Percentiles rank a stretch among this genome's conserved stretches.
These are phyloP conservation scores for Drosophila nigromelanica DNA, from an alignment of 1,140 invertebrate species.

Conservation along the genomic window DNA sequence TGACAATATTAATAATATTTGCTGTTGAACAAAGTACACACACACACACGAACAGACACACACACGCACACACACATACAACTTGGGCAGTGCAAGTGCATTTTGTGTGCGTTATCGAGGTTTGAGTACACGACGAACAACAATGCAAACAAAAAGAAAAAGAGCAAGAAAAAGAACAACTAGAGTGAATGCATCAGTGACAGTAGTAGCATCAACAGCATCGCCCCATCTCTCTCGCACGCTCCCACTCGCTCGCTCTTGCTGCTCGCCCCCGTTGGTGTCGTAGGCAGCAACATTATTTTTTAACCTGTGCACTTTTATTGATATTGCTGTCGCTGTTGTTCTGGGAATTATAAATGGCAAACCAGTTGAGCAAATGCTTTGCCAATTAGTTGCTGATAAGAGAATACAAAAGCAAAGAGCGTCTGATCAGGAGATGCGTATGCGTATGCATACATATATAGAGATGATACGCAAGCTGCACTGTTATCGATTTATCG, in stretches of 20 bases:
- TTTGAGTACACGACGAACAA: conserved; percentile 38
- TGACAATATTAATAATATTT: conserved; percentile 74
- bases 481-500: conserved; percentile 20
- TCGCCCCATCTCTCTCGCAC: not conserved
- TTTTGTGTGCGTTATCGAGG: conserved; percentile 50
- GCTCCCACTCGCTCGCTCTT: not conserved
- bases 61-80: conserved; percentile 7
- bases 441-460: too few relatives aligned
- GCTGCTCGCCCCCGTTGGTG: conserved; percentile 10
- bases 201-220: conserved; percentile 23
- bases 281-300: conserved; percentile 12
- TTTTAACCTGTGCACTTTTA: conserved; percentile 36
- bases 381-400: conserved; percentile 26
- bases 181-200: conserved; percentile 76
- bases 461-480: conserved; percentile 14
- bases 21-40: conserved; percentile 70
- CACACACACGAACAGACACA: conserved; percentile 18
- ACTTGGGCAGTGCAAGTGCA: conserved; percentile 27
- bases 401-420: not conserved
- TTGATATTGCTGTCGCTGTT: conserved; percentile 21
- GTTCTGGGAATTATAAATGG: conserved; percentile 21
- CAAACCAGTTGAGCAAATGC: conserved; percentile 20
- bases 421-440: not conserved
- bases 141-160: conserved; percentile 59
- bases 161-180: conserved; percentile 31